Evolutionary conservation across 2,888 invertebrate genomes (phyloP).

Genomic region (Thereva unica): DNA sequence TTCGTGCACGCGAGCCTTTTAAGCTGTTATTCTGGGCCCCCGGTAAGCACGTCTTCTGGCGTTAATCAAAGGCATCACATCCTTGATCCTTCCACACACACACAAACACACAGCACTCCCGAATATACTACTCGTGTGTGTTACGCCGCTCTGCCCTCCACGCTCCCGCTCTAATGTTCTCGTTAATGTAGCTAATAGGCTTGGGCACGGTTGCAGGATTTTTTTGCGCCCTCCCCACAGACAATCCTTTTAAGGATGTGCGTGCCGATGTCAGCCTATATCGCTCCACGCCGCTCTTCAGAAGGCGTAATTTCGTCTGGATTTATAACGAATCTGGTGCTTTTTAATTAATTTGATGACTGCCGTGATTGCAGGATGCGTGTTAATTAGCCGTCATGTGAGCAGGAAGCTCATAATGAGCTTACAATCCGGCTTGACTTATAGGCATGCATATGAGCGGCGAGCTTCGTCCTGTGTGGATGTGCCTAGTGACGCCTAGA

Average conservation of each 20-base stretch:
- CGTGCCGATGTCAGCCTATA: conserved; percentile 21
- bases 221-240: conserved; percentile 6
- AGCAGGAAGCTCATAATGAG: conserved; percentile 33
- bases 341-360: conserved; percentile 42
- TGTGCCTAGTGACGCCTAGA: neutral
- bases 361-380: conserved; percentile 39
- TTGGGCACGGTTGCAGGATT: conserved; percentile 29
- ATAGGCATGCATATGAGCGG: conserved; percentile 7
- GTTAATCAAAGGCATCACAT: conserved; percentile 26
- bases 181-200: conserved; percentile 35
- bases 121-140: neutral
- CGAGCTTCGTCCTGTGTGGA: neutral
- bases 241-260: conserved; percentile 30
- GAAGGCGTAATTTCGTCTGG: conserved; percentile 30
- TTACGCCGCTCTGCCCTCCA: neutral
- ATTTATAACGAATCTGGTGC: conserved; percentile 33
- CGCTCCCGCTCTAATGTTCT: conserved; percentile 21
- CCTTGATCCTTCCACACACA: neutral
- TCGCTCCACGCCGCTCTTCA: conserved; percentile 1
- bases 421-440: conserved; percentile 23
- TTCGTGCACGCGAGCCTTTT: conserved; percentile 26
- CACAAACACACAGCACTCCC: no score
- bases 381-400: conserved; percentile 41
- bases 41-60: conserved; percentile 25
- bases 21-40: conserved; percentile 1